Conservation (phyloP, 35 echinoderm and acorn worm genomes). For the Chiridota heheva region DNA sequence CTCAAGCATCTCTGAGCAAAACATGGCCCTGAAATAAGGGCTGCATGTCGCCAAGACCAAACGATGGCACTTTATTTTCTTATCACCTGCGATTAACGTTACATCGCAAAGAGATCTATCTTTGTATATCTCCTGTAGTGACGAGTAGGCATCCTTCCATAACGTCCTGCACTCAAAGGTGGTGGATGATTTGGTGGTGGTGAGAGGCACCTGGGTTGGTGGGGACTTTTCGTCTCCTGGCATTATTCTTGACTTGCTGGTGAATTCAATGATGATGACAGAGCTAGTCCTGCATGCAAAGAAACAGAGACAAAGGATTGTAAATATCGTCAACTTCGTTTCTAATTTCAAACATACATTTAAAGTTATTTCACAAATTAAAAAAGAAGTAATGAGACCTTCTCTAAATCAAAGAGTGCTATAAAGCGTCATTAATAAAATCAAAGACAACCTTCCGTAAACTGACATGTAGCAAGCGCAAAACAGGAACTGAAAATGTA, state of each 20-base stretch:
- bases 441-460: no score
- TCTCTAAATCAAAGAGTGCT: no score
- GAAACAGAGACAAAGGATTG: conserved; percentile 3
- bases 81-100: conserved; percentile 59
- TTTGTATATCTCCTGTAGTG: conserved; percentile 75
- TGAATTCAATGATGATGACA: conserved; percentile 91
- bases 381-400: no score
- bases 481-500: no score
- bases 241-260: conserved; percentile 26
- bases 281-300: conserved; percentile 65
- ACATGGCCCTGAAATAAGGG: conserved; percentile 95
- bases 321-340: no score
- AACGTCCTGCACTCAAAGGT: conserved; percentile 86
- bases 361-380: no score
- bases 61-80: conserved; percentile 73
- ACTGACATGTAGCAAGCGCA: no score
- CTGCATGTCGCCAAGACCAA: conserved; percentile 87
- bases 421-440: no score
- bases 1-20: conserved; percentile 90
- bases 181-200: conserved; percentile 43
- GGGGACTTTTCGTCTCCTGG: conserved; percentile 37
- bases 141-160: conserved; percentile 79
- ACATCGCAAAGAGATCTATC: conserved; percentile 72
- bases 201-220: conserved; percentile 31
- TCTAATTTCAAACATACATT: no score